phyloP scores from a whole-genome alignment of 2,113 vertebrate genomes.

The Aix galericulata region DNA sequence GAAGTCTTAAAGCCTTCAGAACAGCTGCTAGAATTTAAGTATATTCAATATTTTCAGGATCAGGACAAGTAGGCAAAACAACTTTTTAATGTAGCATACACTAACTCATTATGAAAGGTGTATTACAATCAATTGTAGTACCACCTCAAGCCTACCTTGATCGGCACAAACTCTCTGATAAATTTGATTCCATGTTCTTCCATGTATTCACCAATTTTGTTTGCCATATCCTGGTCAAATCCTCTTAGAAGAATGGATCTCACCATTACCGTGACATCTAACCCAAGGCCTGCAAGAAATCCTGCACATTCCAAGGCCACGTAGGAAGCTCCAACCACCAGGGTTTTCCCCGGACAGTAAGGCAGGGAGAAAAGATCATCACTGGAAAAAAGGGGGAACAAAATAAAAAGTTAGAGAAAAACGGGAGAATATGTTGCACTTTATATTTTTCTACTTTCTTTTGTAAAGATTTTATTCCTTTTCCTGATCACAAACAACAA shows the following conservation, averaged over 20 bases:
- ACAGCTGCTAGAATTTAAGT: background rate
- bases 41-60: background rate
- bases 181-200: conserved; percentile 81
- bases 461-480: background rate
- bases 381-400: conserved; percentile 46
- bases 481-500: background rate
- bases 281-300: conserved; percentile 82
- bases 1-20: background rate
- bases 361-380: conserved; percentile 86
- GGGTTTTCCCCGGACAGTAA: conserved; percentile 82
- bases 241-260: conserved; percentile 83
- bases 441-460: background rate
- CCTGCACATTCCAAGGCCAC: conserved; percentile 86
- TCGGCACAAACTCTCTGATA: conserved; percentile 76
- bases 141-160: conserved; percentile 73
- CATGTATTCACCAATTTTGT: conserved; percentile 84
- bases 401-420: background rate
- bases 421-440: background rate
- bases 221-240: conserved; percentile 85
- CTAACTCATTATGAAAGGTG: background rate
- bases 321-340: conserved; percentile 86
- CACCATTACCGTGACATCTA: conserved; percentile 84
- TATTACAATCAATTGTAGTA: background rate
- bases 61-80: background rate
- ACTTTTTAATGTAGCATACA: background rate